Base-by-base conservation (phyloP, 2,888 invertebrate genomes). In the Caenorhabditis wallacei region DNA sequence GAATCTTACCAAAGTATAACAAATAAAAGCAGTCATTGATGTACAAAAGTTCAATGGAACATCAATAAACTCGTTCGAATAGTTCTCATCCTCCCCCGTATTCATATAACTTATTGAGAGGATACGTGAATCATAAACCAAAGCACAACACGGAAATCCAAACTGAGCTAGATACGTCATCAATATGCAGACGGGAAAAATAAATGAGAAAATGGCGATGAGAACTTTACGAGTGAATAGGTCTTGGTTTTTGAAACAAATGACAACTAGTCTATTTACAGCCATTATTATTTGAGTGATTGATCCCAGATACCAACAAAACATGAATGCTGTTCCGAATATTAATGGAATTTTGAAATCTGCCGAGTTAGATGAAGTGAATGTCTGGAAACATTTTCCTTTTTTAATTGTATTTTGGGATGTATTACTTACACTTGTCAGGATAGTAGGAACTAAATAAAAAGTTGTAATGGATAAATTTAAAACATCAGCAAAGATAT, bases 241-340 rank as follows among this genome's bases (percentile, higher is more conserved):
- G 54, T 63, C 78, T 24, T 48, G 43, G 35, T 48, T 24, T 20
- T 54, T 53, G 43, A 51, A 64, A n/a, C 70, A 70, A 22, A 79
- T 70, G 13, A 78, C 68, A 1, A 78, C 78, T 10, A 70, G 10
- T 43, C 78, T 66, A 24, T 84, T 85, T 16, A 85, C 68, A 16
- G 85, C 84, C 69, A 86, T 83, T 18, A 87, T 66, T n/a, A 85
- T 87, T 51, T 85, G 84, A 8, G 85, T 82, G 26, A 87, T 68
- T 13, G 84, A 83, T 7, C 80, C 80, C 51, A 84, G 66, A 56
- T 87, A 87, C 87, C 87, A 87, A 57, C 81, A 81, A 69, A 81
- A 82, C 80, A 87, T 83, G 79, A 87, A 87, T 0, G 76, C 70
- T 5, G 82, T 82, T 0, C 83, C 84, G 53, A 87, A 54, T 16